These are phyloP conservation scores for Tanytarsus gracilentus DNA, from an alignment of 2,888 invertebrate species.

Conservation along the genomic window DNA sequence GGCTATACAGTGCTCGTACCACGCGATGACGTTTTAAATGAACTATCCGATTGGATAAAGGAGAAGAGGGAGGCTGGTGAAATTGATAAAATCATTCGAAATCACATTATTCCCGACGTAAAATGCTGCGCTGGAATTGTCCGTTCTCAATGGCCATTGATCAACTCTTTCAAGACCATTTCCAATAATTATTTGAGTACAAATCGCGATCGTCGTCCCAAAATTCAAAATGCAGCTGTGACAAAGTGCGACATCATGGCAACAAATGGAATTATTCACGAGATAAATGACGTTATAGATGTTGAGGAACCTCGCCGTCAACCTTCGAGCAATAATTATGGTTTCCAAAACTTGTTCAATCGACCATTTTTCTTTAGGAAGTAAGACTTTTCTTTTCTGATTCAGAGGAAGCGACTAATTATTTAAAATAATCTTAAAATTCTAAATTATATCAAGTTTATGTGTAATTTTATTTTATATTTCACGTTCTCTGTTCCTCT, in stretches of 20 bases:
- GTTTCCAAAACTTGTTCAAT: slow-evolving; percentile 2
- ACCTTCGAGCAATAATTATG: background rate
- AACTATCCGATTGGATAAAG: slow-evolving; percentile 37
- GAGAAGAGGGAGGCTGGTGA: slow-evolving; percentile 33
- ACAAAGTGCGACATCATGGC: slow-evolving; percentile 43
- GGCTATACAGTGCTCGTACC: slow-evolving; percentile 41
- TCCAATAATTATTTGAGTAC: slow-evolving; percentile 40
- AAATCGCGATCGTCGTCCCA: slow-evolving; percentile 42
- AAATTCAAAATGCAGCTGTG: slow-evolving; percentile 42
- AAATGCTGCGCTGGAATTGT: slow-evolving; percentile 43
- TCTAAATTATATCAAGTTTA: no score
- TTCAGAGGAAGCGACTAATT: no score
- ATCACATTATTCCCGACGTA: slow-evolving; percentile 39
- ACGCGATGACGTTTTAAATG: slow-evolving; percentile 42
- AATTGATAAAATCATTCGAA: slow-evolving; percentile 38
- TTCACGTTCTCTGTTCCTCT: no score
- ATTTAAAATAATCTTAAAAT: no score
- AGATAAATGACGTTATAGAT: slow-evolving; percentile 42
- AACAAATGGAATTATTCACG: slow-evolving; percentile 42
- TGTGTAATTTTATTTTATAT: no score
- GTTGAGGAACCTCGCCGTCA: background rate
- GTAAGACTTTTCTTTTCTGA: no score
- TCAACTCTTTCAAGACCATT: slow-evolving; percentile 40
- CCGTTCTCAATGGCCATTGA: slow-evolving; percentile 43
- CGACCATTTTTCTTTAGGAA: slow-evolving; percentile 14